Base-by-base conservation (phyloP, 2,113 vertebrate genomes). In the Thunnus thynnus region DNA sequence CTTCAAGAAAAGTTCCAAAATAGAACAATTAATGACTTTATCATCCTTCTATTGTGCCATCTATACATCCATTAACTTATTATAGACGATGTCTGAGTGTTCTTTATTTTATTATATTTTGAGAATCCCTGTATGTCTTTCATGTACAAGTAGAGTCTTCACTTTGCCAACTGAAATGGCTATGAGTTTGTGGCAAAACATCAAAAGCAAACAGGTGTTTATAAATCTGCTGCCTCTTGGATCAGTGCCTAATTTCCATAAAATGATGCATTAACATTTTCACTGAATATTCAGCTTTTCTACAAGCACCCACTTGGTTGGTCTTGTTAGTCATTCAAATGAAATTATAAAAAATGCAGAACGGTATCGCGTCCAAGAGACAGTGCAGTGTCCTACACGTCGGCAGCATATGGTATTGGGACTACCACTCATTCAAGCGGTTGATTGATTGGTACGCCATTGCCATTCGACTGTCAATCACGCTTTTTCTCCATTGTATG, bases 161-260 rank as follows among this genome's bases (percentile, higher is more conserved):
- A 51, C 46, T 83, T 70, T 67, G 44, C 56, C 4, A 32, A 84
- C 50, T 73, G 44, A 58, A 74, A 72, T 36, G 30, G n/a, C 25
- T 47, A 72, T 1, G 3, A 76, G 82, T 90, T 68, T 86, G 82
- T 84, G 87, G 72, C 72, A 77, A 82, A 89, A 86, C 81, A 89
- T 89, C 87, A 74, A 67, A 85, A 86, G 74, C 83, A 84, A 88
- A 91, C 91, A 94, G 87, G 90, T 94, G 93, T 90, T 90, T 87
- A 61, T 72, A 66, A 91, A 85, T 62, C 82, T 81, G 68, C 75
- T 79, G 78, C 78, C 68, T 84, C 69, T 84, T 87, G 84, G 86
- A 86, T 84, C 56, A 2, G 3, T 17, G 81, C 76, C 85, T 88
- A 61, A 90, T 93, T 92, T 92, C 80, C 89, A 93, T 93, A 88